Evolutionary conservation across 2,888 invertebrate genomes (phyloP), one percentile per base, ranked within the genome.

Genomic region (Volucella zonaria): DNA sequence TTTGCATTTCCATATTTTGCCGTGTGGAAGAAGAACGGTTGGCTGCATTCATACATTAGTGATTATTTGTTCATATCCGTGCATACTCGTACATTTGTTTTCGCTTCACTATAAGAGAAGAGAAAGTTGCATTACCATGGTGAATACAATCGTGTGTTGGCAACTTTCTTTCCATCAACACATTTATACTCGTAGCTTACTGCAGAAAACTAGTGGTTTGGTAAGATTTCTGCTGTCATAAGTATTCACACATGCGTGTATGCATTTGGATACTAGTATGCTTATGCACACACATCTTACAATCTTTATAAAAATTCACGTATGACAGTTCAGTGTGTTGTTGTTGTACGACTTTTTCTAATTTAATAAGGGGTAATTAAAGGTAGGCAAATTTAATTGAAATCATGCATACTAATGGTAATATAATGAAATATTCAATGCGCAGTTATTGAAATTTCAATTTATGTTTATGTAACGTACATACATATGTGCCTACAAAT

Each of bases 51-150:
- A 2, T 18, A 59, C 8, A 23, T 8, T 31, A 8, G 62, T 64
- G 73, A 40, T 64, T 45, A 54, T 43, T 52, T 23, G 11, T 43
- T n/a, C 47, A 14, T 40, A 47, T 15, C 68, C 42, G 45, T 10
- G 47, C 40, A 56, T 62, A 74, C 71, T 68, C 52, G 67, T 56
- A 56, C 58, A 82, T 58, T 52, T 79, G 56, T 31, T 59, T 79
- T 68, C 70, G 82, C 78, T 74, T 82, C 78, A 79, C 78, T 71
- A 71, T 52, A 79, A 54, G 12, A 42, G 73, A 79, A 74, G 78
- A 79, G 78, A 82, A 82, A 82, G 82, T 82, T 79, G 78, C 56
- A 74, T 43, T 31, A 9, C 47, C 38, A 11, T 71, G 51, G 51
- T 42, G 54, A 51, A 77, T 61, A 40, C 73, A 73, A 23, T 62